phyloP scores from a whole-genome alignment of 2,888 invertebrate genomes.

The Cryptocephalus primarius region DNA sequence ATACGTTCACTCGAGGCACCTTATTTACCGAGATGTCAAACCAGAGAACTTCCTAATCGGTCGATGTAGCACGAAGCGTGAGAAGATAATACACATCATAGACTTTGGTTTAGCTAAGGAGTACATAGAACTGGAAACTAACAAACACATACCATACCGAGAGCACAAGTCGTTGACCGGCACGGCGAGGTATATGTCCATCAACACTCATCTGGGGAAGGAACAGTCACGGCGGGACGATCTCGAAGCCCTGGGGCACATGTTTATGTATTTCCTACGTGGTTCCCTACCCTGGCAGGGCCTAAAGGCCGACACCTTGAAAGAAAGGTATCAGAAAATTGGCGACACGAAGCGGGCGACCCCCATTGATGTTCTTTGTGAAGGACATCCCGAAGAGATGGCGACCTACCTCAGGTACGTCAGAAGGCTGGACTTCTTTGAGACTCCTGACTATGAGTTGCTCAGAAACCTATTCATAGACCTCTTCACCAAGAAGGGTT shows the following conservation, averaged over 20 bases:
- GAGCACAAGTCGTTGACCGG: constrained; percentile 99
- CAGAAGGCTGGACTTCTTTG: constrained; percentile 94
- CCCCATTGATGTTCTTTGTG: constrained; percentile 87
- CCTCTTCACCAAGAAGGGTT: constrained; percentile 78
- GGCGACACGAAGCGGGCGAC: constrained; percentile 99
- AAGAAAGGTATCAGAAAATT: constrained; percentile 99
- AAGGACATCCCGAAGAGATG: constrained; percentile 90
- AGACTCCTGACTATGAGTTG: constrained; percentile 99
- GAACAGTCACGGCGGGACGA: constrained; percentile 99
- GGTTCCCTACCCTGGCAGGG: constrained; percentile 99
- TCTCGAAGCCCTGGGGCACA: constrained; percentile 95
- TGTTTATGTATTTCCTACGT: constrained; percentile 99
- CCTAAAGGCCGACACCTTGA: constrained; percentile 96
- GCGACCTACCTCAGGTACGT: constrained; percentile 97
- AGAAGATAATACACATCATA: constrained; percentile 96
- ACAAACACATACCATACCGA: constrained; percentile 99
- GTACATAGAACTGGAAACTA: constrained; percentile 99
- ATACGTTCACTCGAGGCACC: constrained; percentile 97
- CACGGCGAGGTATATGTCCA: constrained; percentile 97
- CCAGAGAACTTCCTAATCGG: constrained; percentile 99
- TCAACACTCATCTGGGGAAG: constrained; percentile 99
- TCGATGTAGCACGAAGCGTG: constrained; percentile 92
- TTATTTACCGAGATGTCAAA: constrained; percentile 99
- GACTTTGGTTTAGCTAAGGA: constrained; percentile 99
- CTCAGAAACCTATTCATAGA: constrained; percentile 90